Percentiles rank a stretch among this genome's conserved stretches.
phyloP scores from a whole-genome alignment of 30 jellyfish, hydroid and myxozoan genomes.

The Cassiopea xamachana region DNA sequence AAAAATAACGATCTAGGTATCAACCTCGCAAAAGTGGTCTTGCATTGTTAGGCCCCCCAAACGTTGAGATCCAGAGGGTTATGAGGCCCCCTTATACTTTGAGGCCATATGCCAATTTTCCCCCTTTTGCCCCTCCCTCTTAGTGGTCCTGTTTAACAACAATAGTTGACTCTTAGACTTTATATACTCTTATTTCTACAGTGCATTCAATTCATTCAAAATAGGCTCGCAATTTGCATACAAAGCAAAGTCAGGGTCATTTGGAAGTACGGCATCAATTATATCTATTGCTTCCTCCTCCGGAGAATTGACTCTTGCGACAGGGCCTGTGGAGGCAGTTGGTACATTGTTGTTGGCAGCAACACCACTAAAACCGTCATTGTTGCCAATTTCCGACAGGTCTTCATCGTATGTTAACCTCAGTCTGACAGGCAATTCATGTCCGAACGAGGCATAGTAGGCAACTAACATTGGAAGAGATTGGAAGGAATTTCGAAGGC shows the following conservation, averaged over 20 bases:
- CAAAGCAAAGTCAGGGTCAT: constrained; percentile 80
- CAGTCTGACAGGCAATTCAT: constrained; percentile 84
- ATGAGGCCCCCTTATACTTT: too few species aligned
- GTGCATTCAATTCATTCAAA: constrained; percentile 58
- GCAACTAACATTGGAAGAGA: constrained; percentile 77
- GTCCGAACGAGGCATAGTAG: constrained; percentile 77
- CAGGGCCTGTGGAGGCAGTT: background rate
- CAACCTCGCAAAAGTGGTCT: too few species aligned
- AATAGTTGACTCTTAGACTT: background rate
- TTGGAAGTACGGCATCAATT: constrained; percentile 35
- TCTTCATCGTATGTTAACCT: constrained; percentile 78
- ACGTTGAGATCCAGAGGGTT: too few species aligned
- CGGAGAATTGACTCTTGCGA: background rate
- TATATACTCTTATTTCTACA: background rate
- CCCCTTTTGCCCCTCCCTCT: too few species aligned
- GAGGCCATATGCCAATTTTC: too few species aligned
- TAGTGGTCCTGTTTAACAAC: too few species aligned
- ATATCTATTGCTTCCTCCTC: constrained; percentile 47
- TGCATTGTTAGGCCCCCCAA: too few species aligned
- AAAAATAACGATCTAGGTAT: too few species aligned
- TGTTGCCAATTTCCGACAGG: constrained; percentile 33
- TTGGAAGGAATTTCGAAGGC: constrained; percentile 62
- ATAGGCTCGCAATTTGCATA: constrained; percentile 70
- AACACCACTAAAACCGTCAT: constrained; percentile 25
- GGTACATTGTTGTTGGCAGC: background rate